These are phyloP conservation scores for Oikopleura albicans DNA, from an alignment of 23 tunicate species.

Conservation along the genomic window DNA sequence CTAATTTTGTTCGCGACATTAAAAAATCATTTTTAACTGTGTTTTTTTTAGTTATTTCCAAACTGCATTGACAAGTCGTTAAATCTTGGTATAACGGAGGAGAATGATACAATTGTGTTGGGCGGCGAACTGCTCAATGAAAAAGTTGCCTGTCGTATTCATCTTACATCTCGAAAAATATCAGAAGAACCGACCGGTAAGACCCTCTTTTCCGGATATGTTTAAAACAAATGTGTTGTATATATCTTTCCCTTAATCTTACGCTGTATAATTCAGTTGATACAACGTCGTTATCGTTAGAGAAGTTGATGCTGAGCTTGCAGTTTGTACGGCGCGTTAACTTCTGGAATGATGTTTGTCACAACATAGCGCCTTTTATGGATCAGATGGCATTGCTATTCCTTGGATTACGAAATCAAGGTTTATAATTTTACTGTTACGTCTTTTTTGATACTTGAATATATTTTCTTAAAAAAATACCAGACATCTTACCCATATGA, in stretches of 20 bases:
- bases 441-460: no score
- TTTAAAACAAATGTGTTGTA: no score
- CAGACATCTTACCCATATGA: no score
- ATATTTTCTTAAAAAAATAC: no score
- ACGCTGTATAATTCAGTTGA: no score
- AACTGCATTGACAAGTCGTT: neutral
- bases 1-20: no score
- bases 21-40: no score
- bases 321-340: neutral
- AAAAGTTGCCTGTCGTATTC: neutral
- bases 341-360: neutral
- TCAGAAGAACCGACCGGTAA: neutral
- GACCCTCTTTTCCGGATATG: neutral
- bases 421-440: neutral
- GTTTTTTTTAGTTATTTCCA: neutral
- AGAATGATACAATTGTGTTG: neutral
- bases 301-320: neutral
- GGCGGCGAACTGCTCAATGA: neutral
- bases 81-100: neutral
- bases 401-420: neutral
- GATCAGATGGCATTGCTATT: neutral
- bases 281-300: no score
- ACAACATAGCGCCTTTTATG: neutral
- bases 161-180: neutral
- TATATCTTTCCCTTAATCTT: no score